These are phyloP conservation scores for Micrastur ruficollis DNA, from an alignment of 2,797 vertebrate genomes.

Conservation along the genomic window DNA sequence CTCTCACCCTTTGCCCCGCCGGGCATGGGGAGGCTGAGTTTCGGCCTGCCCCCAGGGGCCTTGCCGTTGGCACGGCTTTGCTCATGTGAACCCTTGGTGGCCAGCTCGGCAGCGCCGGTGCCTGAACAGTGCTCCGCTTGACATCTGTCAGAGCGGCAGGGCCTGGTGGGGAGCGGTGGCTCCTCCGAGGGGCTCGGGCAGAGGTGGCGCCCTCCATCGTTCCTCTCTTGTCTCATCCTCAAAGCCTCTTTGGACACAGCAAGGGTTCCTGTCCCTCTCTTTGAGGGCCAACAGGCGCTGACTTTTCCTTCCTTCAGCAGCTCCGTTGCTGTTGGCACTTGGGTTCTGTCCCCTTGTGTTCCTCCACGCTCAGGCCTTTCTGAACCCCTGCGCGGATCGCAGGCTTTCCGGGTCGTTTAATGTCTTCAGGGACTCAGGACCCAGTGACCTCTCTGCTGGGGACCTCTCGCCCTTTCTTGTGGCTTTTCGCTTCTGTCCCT, in stretches of 20 bases:
- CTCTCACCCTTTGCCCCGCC: not conserved
- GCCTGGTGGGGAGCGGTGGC: not conserved
- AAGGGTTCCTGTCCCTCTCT: not conserved
- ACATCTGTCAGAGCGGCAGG: accelerated
- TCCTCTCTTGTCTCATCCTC: not conserved
- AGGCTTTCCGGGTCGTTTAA: not conserved
- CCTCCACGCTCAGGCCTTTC: not conserved
- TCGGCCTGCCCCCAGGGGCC: not conserved
- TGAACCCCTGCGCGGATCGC: not conserved
- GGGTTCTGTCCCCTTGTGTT: not conserved
- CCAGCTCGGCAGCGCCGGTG: not conserved
- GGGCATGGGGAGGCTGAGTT: not conserved
- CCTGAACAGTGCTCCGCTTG: accelerated
- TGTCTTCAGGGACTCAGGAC: not conserved
- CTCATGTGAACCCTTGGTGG: accelerated
- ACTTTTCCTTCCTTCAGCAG: not conserved
- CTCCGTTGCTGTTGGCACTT: not conserved
- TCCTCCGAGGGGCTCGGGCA: not conserved
- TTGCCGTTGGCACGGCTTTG: not conserved
- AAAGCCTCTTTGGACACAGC: not conserved
- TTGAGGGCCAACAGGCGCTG: not conserved
- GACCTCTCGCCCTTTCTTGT: not conserved
- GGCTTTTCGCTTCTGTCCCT: not conserved
- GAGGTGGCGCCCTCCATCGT: accelerated
- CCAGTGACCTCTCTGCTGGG: not conserved